Base-by-base conservation (phyloP, 2,888 invertebrate genomes). In the Nymphalis c-album region DNA sequence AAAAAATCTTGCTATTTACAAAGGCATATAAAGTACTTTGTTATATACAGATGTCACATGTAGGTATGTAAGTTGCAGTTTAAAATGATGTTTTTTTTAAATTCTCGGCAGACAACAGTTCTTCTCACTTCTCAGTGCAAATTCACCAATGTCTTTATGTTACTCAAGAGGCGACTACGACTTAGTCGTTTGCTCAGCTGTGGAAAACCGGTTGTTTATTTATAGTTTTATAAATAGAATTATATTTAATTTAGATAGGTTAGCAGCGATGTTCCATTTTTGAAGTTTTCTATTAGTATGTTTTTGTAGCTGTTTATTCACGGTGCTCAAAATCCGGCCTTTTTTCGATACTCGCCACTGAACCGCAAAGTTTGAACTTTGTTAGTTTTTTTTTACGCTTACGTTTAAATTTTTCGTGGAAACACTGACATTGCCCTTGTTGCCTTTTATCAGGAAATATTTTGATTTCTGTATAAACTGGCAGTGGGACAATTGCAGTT, bases 301-400 rank as follows among this genome's bases (percentile, higher is more conserved):
- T 53, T 75, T 70, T 73, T 80, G 8, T 2, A 18, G 50, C 18
- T 50, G 78, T 80, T 81, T 81, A 77, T 79, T 80, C 81, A 80
- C 77, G 75, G 76, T 73, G 73, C 74, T 75, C 50, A 22, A 79
- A 85, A 84, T 80, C 80, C 75, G 77, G 76, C 78, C 79, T 82
- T 82, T 84, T 85, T 85, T 83, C 81, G 80, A 80, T 76, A 77
- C 77, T 78, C 79, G 78, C 80, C 84, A 83, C 74, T 81, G 83
- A 83, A 81, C 81, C 80, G 77, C 68, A 71, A 71, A 71, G 71
- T 74, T 74, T 70, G 69, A 68, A 71, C 72, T 71, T 75, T 74
- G 70, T 71, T 70, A 63, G 35, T 45, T 71, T 71, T 69, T 74
- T 74, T 68, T 64, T 71, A 58, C 40, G 40, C 40, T 40, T 40